Base-by-base conservation (phyloP, 2,113 vertebrate genomes). In the Ibidorhyncha struthersii region DNA sequence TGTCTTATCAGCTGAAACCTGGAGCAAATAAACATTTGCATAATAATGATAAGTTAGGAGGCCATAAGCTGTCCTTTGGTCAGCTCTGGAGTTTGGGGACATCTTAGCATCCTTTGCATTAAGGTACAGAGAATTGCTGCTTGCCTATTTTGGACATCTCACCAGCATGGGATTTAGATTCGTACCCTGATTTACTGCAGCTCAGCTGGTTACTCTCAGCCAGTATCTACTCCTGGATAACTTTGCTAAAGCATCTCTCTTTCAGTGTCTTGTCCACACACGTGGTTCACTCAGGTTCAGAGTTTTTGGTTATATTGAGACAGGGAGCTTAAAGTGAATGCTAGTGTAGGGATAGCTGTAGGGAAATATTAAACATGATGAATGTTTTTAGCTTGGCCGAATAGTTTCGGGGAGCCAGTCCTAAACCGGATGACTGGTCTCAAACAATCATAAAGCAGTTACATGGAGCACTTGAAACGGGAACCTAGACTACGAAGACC, bases 221-320 rank as follows among this genome's bases (percentile, higher is more conserved):
- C 29, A 40, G 16, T 9, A 25, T 30, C 30, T 89, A 20, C 55
- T 63, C 29, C n/a, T 21, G 43, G 38, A 20, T 17, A 43, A 34
- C 58, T 82, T 76, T 19, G 5, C 55, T 67, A 21, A 89, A 62
- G 9, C 14, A 43, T 53, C 36, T 89, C 19, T 30, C 19, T 3
- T 23, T 12, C 27, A 18, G 4, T 23, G 26, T 49, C 38, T 47
- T 53, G 32, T n/a, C 55, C 13, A 19, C 23, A 5, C 4, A 11
- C 0, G 1, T 7, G 3, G 6, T 67, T 81, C 13, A 0, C 9
- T 59, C 3, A 0, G 27, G 7, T 43, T 84, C 56, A 36, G 63
- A 62, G 14, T 40, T 89, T 52, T 65, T 67, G 61, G 8, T 50
- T 38, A 8, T 58, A n/a, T n/a, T n/a, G n/a, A n/a, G n/a, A n/a